Percentiles rank a stretch among this genome's conserved stretches.
Conservation (phyloP, 2,888 invertebrate genomes). For the Rhorus exstirpatorius region DNA sequence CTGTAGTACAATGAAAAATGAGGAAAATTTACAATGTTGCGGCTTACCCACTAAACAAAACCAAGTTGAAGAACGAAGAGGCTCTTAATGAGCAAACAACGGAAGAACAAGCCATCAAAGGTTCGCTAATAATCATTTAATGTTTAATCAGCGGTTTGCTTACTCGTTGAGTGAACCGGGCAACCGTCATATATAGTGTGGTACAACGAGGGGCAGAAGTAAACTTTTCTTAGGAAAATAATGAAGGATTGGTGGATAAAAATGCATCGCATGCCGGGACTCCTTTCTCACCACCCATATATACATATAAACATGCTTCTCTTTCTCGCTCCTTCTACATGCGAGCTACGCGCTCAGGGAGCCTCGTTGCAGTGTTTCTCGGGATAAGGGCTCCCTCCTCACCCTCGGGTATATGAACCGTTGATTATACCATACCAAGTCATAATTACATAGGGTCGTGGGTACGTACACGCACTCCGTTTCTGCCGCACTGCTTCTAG, state of each 20-base stretch:
- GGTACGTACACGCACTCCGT: constrained; percentile 66
- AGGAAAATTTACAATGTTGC: background rate
- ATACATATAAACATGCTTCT: constrained; percentile 37
- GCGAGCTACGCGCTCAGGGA: constrained; percentile 36
- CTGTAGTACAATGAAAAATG: background rate
- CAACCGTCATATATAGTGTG: constrained; percentile 30
- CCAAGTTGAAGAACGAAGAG: constrained; percentile 18
- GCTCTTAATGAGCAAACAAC: constrained; percentile 45
- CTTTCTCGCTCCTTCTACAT: constrained; percentile 14
- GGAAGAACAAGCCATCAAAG: constrained; percentile 31
- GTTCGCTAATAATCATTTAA: constrained; percentile 62
- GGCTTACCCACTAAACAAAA: constrained; percentile 7
- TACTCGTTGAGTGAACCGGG: constrained; percentile 45
- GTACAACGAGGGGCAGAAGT: constrained; percentile 20
- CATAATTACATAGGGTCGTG: constrained; percentile 69
- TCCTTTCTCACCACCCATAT: constrained; percentile 65
- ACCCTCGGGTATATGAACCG: constrained; percentile 69
- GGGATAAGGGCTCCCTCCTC: constrained; percentile 63
- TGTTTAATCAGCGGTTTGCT: constrained; percentile 61
- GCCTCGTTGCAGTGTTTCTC: constrained; percentile 46
- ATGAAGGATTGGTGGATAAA: constrained; percentile 68
- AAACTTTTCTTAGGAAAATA: constrained; percentile 66
- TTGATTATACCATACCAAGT: constrained; percentile 70
- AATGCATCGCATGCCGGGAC: constrained; percentile 67
- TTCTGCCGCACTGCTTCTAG: constrained; percentile 57